These are phyloP conservation scores for Drosophila nigricruria DNA, from an alignment of 2,888 invertebrate genomes.

Conservation along the genomic window DNA sequence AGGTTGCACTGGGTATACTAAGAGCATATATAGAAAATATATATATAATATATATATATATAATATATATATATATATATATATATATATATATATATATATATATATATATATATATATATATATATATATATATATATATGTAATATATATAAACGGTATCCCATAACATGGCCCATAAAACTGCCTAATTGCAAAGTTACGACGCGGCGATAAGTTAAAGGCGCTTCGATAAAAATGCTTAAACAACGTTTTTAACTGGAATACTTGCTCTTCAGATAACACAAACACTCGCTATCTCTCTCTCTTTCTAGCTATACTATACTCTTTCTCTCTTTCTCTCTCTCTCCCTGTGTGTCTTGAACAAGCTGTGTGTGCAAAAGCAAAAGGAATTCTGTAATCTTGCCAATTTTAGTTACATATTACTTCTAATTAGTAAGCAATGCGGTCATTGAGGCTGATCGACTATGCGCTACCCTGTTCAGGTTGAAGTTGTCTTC, in stretches of 20 bases:
- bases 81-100: not conserved
- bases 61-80: not conserved
- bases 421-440: constrained; percentile 19
- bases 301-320: not conserved
- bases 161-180: constrained; percentile 10
- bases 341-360: not conserved
- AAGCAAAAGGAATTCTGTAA: constrained; percentile 7
- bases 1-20: too few species aligned
- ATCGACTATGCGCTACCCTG: constrained; percentile 18
- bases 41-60: too few species aligned
- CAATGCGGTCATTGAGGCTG: not conserved
- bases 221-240: constrained; percentile 14
- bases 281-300: not conserved
- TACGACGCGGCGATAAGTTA: constrained; percentile 35
- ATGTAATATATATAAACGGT: not conserved
- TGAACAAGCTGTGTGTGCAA: too few species aligned
- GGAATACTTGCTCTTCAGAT: not conserved
- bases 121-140: not conserved
- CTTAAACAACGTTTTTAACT: constrained; percentile 4
- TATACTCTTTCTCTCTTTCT: not conserved
- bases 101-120: constrained; percentile 21
- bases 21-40: not conserved
- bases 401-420: constrained; percentile 17
- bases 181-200: constrained; percentile 29
- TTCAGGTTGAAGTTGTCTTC: not conserved